Evolutionary conservation across 2,797 vertebrate genomes (phyloP).

Genomic region (Prionace glauca): DNA sequence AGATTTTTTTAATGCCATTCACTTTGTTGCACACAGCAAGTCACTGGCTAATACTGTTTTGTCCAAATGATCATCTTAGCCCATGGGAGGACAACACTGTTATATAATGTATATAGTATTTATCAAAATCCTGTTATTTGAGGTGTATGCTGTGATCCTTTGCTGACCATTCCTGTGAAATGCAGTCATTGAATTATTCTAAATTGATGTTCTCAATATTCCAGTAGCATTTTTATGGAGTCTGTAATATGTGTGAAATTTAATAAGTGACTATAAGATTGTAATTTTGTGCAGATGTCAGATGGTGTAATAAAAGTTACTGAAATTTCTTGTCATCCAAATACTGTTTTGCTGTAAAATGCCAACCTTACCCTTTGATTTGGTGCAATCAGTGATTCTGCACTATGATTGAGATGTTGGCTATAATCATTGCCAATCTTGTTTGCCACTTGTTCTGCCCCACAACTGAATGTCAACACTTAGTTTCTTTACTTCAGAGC

Average conservation of each 20-base stretch:
- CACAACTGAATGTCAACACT: conserved; percentile 45
- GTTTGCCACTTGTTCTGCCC: background rate
- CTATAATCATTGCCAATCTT: background rate
- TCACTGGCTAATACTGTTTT: background rate
- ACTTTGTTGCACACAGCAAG: background rate
- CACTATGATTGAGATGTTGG: background rate
- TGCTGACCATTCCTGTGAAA: background rate
- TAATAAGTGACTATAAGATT: background rate
- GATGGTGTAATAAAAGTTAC: background rate
- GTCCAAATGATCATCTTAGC: background rate
- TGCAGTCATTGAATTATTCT: background rate
- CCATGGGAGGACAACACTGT: background rate
- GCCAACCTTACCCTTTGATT: background rate
- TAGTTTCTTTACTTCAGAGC: conserved; percentile 89
- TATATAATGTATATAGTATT: background rate
- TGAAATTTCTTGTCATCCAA: background rate
- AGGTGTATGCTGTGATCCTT: background rate
- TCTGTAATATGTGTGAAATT: background rate
- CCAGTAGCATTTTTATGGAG: background rate
- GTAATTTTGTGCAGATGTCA: background rate
- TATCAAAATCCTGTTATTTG: background rate
- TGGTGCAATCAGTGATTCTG: background rate
- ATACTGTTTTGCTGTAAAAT: background rate
- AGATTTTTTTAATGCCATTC: background rate
- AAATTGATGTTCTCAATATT: background rate